Evolutionary conservation across 2,113 vertebrate species (phyloP), one percentile per base, ranked within the genome.

Genomic region (Microcebus lehilahytsara): DNA sequence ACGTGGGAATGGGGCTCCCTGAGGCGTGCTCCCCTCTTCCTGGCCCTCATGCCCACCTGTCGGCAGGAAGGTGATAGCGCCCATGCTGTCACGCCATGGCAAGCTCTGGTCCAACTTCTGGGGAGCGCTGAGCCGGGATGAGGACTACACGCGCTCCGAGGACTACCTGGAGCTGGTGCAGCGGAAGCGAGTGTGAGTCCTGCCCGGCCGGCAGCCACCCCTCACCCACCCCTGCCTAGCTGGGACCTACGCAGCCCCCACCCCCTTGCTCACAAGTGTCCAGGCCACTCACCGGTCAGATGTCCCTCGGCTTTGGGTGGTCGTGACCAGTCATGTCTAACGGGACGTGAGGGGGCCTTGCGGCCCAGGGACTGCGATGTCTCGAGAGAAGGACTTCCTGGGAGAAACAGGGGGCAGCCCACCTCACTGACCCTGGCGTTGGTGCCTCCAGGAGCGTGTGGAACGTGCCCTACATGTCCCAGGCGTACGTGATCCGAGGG

Each of bases 391-490:
- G 72, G 46, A 71, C 11, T 25, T 12, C 17, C 20, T 8, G 53
- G 71, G 34, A 27, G 71, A 46, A 64, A 2, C 3, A 16, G 23
- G 49, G 60, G 34, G 53, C 30, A 2, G 0, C 74, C 66, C 7
- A 6, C 30, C 49, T 46, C 13, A 20, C 93, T 93, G 71, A 95
- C 22, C 23, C 30, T 1, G 0, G 40, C 34, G 2, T 40, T 22
- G 17, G 40, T 40, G 17, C 74, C 58, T 46, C 62, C 96, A 99
- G 99, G 49, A 98, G 99, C 0, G 62, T 99, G 94, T 99, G 99
- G 99, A 99, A 99, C 0, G 99, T 99, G 16, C 99, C 99, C 7
- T 99, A 99, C 96, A 97, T 99, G 53, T 98, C 99, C 51, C 98
- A 98, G 84, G 98, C 98, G 6, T 99, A 99, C 13, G 83, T 99